Evolutionary conservation across 2,797 vertebrate genomes (phyloP), one percentile per base, ranked within the genome.

Genomic region (Acanthornis magna): DNA sequence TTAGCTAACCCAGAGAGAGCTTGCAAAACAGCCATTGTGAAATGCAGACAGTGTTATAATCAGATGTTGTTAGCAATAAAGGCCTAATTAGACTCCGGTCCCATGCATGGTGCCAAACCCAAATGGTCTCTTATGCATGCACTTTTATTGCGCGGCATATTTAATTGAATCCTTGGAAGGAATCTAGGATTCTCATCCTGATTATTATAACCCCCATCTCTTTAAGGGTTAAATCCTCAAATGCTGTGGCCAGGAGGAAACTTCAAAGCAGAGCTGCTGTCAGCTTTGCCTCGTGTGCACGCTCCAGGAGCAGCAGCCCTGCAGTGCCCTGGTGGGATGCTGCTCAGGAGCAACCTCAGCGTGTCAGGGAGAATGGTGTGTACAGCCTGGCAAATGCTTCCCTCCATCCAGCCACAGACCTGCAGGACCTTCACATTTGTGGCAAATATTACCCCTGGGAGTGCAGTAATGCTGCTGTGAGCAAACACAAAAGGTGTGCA

Each of bases 311-410:
- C 17, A 43, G 58, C 66, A 82, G 58, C 18, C 55, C 27, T 1
- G 1, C 58, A 61, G 5, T 1, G 2, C 6, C 29, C 20, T 0
- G 0, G 22, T 0, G 2, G 47, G 74, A 43, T 3, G 1, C 23
- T 48, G 19, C 17, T 21, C 45, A 9, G 55, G 36, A 88, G 23
- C 53, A 71, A 4, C 30, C 11, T 48, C 53, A 32, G 66, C 73
- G 6, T 4, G 13, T 11, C 42, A 51, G 42, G 63, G 42, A 77
- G 23, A 22, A 12, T 0, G 0, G 19, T 16, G 7, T 1, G 0
- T 23, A 13, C 47, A 25, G 11, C 32, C 47, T 11, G 48, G 66
- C 43, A 78, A 71, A 29, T 0, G 8, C 43, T 68, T 51, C 18
- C 2, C 21, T 63, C 48, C 9, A 1, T 27, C 13, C 23, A 13